A percentile compares a stretch with the other conserved stretches of the same genome.
Evolutionary conservation across 2,888 invertebrate species (phyloP).

Genomic region (Cyclophora punctaria): DNA sequence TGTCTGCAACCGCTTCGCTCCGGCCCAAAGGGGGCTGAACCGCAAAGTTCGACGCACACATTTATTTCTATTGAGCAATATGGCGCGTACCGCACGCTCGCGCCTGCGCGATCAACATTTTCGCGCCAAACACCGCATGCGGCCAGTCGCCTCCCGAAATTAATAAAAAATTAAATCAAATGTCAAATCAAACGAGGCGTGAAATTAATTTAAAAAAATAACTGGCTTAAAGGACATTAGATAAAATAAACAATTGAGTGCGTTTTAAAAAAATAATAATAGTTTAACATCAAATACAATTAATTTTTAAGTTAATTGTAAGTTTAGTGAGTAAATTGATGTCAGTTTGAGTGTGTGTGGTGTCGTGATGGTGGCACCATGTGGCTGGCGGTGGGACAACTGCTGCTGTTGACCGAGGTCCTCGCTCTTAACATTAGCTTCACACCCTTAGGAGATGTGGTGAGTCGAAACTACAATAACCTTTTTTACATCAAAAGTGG

Average conservation of each 20-base stretch:
- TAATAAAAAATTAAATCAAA: slow-evolving; percentile 20
- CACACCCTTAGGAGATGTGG: slow-evolving; percentile 40
- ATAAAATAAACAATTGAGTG: neutral
- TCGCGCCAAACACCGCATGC: slow-evolving; percentile 59
- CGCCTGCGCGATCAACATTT: slow-evolving; percentile 55
- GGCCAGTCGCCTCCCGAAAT: slow-evolving; percentile 36
- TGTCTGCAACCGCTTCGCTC: neutral
- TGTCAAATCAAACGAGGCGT: too few species aligned
- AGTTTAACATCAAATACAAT: slow-evolving; percentile 1
- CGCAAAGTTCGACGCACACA: slow-evolving; percentile 36
- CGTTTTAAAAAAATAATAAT: neutral
- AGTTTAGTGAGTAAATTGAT: slow-evolving; percentile 9
- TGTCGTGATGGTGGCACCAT: slow-evolving; percentile 41
- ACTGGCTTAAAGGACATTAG: too few species aligned
- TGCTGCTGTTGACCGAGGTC: slow-evolving; percentile 50
- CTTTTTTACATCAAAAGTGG: too few species aligned
- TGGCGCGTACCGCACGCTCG: slow-evolving; percentile 40
- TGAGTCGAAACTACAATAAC: slow-evolving; percentile 25
- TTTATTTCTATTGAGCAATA: slow-evolving; percentile 56
- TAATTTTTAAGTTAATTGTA: too few species aligned
- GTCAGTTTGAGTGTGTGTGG: slow-evolving; percentile 2
- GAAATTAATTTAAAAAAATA: too few species aligned
- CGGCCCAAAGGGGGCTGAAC: slow-evolving; percentile 23
- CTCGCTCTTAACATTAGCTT: slow-evolving; percentile 48
- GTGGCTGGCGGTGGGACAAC: slow-evolving; percentile 50